Conservation (phyloP, 2,113 vertebrate genomes). For the Varanus salvator region DNA sequence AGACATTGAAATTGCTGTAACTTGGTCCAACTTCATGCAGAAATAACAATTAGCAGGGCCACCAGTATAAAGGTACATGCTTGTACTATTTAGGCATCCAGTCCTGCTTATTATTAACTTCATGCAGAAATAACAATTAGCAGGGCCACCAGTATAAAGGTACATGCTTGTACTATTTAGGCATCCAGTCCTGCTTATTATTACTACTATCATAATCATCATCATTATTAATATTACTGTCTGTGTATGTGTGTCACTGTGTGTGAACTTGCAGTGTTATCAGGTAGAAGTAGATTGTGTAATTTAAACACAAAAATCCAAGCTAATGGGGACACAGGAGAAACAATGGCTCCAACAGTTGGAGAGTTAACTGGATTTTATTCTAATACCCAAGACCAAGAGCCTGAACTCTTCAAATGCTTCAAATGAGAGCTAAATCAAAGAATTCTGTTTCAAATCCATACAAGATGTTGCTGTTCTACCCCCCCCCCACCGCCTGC, state of each 20-base stretch:
- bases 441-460: slow-evolving; percentile 84
- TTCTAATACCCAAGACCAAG: slow-evolving; percentile 60
- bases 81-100: slow-evolving; percentile 55
- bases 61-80: slow-evolving; percentile 56
- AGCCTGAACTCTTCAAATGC: slow-evolving; percentile 76
- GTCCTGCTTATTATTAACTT: not conserved
- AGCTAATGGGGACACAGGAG: slow-evolving; percentile 38
- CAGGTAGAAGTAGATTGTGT: slow-evolving; percentile 28
- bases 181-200: not conserved
- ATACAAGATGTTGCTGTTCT: slow-evolving; percentile 82
- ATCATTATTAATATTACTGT: not conserved
- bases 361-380: slow-evolving; percentile 68
- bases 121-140: slow-evolving; percentile 48
- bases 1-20: slow-evolving; percentile 26
- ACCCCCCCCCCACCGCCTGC: not conserved
- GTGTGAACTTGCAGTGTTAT: slow-evolving; percentile 38
- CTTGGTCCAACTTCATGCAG: slow-evolving; percentile 52
- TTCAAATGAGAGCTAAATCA: slow-evolving; percentile 82
- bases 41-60: slow-evolving; percentile 47
- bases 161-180: slow-evolving; percentile 58
- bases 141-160: slow-evolving; percentile 57
- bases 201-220: not conserved
- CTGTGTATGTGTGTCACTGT: not conserved
- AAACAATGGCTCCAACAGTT: slow-evolving; percentile 59
- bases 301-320: slow-evolving; percentile 58